Evolutionary conservation across 1,140 invertebrate genomes (phyloP), one percentile per base, ranked within the genome.

Genomic region (Caenorhabditis elegans): DNA sequence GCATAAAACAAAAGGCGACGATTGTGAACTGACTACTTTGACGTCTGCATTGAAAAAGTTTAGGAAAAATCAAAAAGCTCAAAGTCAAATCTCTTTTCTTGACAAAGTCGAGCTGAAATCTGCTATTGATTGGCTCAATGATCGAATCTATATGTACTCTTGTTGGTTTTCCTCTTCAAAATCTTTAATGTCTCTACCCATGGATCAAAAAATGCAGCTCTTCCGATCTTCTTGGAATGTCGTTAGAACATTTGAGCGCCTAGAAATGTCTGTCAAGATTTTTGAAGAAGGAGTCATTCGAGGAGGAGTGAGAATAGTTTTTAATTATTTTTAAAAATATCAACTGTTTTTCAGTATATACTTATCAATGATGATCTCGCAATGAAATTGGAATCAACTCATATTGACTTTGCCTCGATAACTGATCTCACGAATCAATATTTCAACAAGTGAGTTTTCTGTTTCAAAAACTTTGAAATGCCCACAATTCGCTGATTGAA

Each of bases 361-460:
- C n/a, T 70, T 3, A 13, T 70, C 1, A 70, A n/a, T 10, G 60
- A 70, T 22, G 60, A 36, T 22, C 28, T 11, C 43, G 60, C 60
- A 22, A 70, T 70, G 34, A 15, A 70, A 22, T 39, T 24, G 31
- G 60, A 70, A 11, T 22, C 36, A 13, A 70, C 60, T 22, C 28
- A 70, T 39, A 26, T 70, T 17, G 60, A 70, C n/a, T 15, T 39
- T 5, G 60, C 60, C 2, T 70, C 60, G 2, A 70, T 70, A 10
- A 70, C 60, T 2, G 60, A 70, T 10, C 34, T 70, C 5, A 43
- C 60, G 0, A 70, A 70, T 2, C 60, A 70, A 13, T 70, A 70
- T n/a, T 70, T 70, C n/a, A 70, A 70, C n/a, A 70, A 70, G 60
- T 70, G 34, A 70, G 60, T 70, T 15, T 43, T 43, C 39, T 15